Base-by-base conservation (phyloP, 2,888 invertebrate species). In the Eilema depressum region DNA sequence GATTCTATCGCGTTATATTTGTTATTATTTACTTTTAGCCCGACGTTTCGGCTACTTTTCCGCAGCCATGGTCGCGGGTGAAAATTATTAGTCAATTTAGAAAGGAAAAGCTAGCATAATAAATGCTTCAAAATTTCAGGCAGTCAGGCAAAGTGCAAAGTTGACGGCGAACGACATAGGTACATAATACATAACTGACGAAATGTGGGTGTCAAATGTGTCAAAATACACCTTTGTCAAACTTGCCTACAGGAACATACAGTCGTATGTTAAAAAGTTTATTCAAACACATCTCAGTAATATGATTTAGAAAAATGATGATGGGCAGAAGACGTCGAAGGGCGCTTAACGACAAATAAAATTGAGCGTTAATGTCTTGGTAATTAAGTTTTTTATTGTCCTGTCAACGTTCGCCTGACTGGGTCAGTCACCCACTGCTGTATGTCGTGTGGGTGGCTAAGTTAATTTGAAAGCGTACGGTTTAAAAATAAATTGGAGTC, bases 391-490 rank as follows among this genome's bases (percentile, higher is more conserved):
- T 78, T 80, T 83, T 83, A 82, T 83, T 83, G 83, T 79, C 78
- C 69, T 68, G 76, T 65, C 74, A 78, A 71, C 78, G 77, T 81
- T 80, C 75, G 79, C 76, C 74, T 78, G 83, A 79, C 78, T 78
- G 79, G 85, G 86, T 86, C 87, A 86, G 72, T 87, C 82, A 86
- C 86, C 82, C 81, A 84, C 81, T 68, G 71, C 66, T 74, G 78
- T 47, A 63, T 78, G 70, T 60, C 66, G 73, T 75, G 81, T 81
- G 77, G 79, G 84, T 73, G 85, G 76, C 68, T 70, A 69, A 77
- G 76, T 78, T 73, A 72, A 75, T 85, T 79, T 75, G 66, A 76
- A 72, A 77, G 74, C 56, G 75, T 76, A 74, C 73, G 64, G 75
- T 77, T 76, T 76, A 75, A 76, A 78, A 82, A 78, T 75, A 75